These are phyloP conservation scores for Hermetia illucens DNA, from an alignment of 1,140 invertebrate genomes.

Conservation along the genomic window DNA sequence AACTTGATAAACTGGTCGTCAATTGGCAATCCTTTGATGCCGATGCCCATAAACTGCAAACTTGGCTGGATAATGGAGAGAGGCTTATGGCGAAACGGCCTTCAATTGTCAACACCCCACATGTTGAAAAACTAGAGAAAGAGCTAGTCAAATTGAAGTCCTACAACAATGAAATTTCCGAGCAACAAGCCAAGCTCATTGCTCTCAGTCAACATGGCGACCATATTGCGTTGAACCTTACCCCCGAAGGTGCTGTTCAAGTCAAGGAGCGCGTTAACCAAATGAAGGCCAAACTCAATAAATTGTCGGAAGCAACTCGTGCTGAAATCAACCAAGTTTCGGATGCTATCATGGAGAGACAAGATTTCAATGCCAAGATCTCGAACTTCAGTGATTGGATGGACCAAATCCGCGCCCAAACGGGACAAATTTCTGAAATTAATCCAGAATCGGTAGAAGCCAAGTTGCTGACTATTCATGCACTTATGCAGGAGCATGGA, in stretches of 20 bases:
- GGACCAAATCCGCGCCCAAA: conserved; percentile 54
- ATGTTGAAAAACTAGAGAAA: conserved; percentile 55
- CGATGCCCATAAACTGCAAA: conserved; percentile 52
- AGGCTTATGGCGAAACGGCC: conserved; percentile 38
- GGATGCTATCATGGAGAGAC: conserved; percentile 59
- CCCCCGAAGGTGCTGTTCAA: conserved; percentile 55
- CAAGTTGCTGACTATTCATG: conserved; percentile 62
- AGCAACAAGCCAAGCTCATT: conserved; percentile 67
- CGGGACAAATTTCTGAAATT: conserved; percentile 66
- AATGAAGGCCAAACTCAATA: conserved; percentile 54
- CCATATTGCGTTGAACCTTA: conserved; percentile 55
- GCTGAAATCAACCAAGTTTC: conserved; percentile 62
- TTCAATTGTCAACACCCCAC: conserved; percentile 45
- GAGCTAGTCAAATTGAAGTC: conserved; percentile 56
- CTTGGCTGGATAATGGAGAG: conserved; percentile 55
- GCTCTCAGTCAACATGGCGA: conserved; percentile 64
- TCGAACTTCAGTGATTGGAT: conserved; percentile 75
- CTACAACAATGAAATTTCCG: conserved; percentile 65
- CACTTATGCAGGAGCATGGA: conserved; percentile 62
- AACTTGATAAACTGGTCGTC: conserved; percentile 60
- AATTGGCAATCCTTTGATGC: conserved; percentile 69
- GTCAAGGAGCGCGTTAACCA: conserved; percentile 56
- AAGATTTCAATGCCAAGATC: conserved; percentile 74
- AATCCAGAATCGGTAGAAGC: conserved; percentile 63
- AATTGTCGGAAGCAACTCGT: conserved; percentile 55